These are phyloP conservation scores for Pelobates fuscus DNA, from an alignment of 2,113 vertebrate genomes.

Conservation along the genomic window DNA sequence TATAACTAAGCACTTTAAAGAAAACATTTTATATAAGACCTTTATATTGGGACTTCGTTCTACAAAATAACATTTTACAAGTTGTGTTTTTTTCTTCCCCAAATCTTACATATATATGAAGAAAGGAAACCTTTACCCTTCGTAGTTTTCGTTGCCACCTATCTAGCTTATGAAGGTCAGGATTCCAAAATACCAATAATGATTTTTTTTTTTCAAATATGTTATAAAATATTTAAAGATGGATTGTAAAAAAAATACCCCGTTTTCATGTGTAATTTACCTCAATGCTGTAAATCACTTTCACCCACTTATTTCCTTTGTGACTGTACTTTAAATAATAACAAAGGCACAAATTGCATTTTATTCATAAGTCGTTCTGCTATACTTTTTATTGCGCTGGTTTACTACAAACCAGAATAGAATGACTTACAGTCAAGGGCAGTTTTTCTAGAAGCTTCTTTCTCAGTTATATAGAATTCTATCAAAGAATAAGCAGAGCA, in stretches of 20 bases:
- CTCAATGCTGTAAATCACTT: slow-evolving; percentile 16
- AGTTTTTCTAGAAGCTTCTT: slow-evolving; percentile 30
- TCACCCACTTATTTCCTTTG: slow-evolving; percentile 19
- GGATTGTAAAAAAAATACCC: slow-evolving; percentile 5
- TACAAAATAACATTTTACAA: slow-evolving; percentile 21
- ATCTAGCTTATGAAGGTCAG: slow-evolving; percentile 7
- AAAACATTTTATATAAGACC: neutral
- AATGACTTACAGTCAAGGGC: slow-evolving; percentile 47
- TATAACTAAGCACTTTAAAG: too few relatives aligned
- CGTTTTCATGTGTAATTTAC: slow-evolving; percentile 26
- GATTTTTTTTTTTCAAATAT: neutral
- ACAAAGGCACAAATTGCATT: slow-evolving; percentile 28
- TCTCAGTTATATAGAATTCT: slow-evolving; percentile 44
- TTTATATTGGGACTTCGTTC: neutral
- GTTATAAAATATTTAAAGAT: slow-evolving; percentile 39
- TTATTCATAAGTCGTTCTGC: slow-evolving; percentile 29
- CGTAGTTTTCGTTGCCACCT: slow-evolving; percentile 18
- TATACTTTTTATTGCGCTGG: slow-evolving; percentile 13
- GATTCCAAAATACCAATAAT: slow-evolving; percentile 7
- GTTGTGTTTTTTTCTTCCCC: neutral
- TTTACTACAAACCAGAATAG: slow-evolving; percentile 19
- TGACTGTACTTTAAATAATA: slow-evolving; percentile 29
- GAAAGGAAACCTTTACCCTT: slow-evolving; percentile 6
- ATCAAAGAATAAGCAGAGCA: slow-evolving; percentile 44
- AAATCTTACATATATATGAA: neutral